These are phyloP conservation scores for Clinocottus analis DNA, from an alignment of 2,113 vertebrate species.

Conservation along the genomic window DNA sequence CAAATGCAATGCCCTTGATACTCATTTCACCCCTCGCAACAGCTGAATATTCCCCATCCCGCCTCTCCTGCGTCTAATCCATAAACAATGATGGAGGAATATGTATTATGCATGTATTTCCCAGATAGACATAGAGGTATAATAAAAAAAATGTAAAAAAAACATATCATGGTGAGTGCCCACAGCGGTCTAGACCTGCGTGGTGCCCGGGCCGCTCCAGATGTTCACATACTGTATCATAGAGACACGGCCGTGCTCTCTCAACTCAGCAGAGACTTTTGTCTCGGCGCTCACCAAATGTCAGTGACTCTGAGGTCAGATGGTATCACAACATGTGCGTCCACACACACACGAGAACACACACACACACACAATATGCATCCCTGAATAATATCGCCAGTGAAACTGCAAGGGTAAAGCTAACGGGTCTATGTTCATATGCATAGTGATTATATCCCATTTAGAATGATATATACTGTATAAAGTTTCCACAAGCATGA, in stretches of 20 bases:
- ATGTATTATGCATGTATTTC: conserved; percentile 48
- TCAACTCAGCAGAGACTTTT: conserved; percentile 48
- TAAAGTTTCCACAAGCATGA: not conserved
- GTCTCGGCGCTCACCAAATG: conserved; percentile 62
- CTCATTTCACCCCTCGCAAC: conserved; percentile 8
- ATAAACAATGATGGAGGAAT: conserved; percentile 44
- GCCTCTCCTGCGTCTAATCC: conserved; percentile 19
- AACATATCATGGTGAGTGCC: conserved; percentile 35
- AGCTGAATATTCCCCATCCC: not conserved
- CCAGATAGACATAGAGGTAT: conserved; percentile 10
- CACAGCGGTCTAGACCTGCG: conserved; percentile 32
- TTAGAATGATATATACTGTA: not conserved
- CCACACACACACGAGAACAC: conserved; percentile 17
- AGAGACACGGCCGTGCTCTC: conserved; percentile 20
- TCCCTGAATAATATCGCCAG: not conserved
- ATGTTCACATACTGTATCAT: conserved; percentile 49
- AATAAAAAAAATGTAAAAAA: conserved; percentile 50
- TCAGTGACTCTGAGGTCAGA: conserved; percentile 57
- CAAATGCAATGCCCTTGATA: conserved; percentile 10
- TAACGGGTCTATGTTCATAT: not conserved
- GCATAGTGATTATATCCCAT: not conserved
- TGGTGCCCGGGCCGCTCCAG: conserved; percentile 31
- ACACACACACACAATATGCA: not conserved
- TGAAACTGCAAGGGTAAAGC: conserved; percentile 2
- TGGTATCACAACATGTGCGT: conserved; percentile 41